Evolutionary conservation across 2,888 invertebrate genomes (phyloP), one percentile per base, ranked within the genome.

Genomic region (Schrankia costaestrigalis): DNA sequence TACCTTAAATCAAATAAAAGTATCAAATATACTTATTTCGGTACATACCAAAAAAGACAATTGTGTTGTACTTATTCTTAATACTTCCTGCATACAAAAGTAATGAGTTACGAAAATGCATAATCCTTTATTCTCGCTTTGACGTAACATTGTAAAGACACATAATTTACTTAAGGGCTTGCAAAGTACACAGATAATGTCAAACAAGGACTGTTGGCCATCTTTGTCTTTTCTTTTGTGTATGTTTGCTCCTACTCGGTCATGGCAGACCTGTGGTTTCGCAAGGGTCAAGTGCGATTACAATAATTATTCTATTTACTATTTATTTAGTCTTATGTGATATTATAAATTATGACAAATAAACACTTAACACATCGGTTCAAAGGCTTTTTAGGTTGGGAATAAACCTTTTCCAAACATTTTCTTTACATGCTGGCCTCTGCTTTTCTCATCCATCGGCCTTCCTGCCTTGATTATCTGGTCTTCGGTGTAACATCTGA

Each of bases 251-350:
- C 65, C 69, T 66, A 64, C 69, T 76, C 78, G 81, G 83, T 84
- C 85, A 83, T 60, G 82, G 85, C 73, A 69, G 78, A 73, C 79
- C 41, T 82, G 85, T 73, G 84, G 85, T 82, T 82, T 78, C 57
- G 68, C 67, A 56, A 69, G 70, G 76, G 79, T 81, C 78, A 79
- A 74, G 67, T 68, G 63, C 62, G 65, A 71, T 68, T 66, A 49
- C 54, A 67, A 73, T 70, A 65, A 66, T 57, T 53, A 63, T 63
- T 56, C 47, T 68, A 61, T 69, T 75, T 60, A 47, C 46, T 50
- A 59, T 57, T 57, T 57, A 46, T 52, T 40, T 33, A 49, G n/a
- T n/a, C n/a, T n/a, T 48, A 46, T 33, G 27, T 41, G 46, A 21
- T 36, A 41, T 36, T 38, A 43, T 6, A 46, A 45, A 30, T 29